These are phyloP conservation scores for Plagodis dolabraria DNA, from an alignment of 2,888 invertebrate species.

Conservation along the genomic window DNA sequence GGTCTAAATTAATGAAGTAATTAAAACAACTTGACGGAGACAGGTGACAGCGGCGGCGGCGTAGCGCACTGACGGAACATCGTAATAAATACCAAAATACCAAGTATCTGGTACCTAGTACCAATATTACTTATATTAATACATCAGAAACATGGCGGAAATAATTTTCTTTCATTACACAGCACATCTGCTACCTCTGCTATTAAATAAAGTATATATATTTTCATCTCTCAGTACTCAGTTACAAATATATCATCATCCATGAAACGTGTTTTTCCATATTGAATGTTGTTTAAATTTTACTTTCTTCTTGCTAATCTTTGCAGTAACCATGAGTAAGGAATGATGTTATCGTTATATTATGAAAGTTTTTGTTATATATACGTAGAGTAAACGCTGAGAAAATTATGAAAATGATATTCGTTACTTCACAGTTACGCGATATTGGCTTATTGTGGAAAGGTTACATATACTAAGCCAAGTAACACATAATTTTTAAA, in stretches of 20 bases:
- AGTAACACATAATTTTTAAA: no score
- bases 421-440: background rate
- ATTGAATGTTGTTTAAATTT: no score
- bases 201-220: background rate
- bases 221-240: background rate
- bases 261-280: no score
- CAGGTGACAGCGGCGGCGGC: background rate
- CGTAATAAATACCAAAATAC: background rate
- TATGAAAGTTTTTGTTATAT: no score
- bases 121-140: background rate
- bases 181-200: background rate
- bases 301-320: no score
- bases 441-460: no score
- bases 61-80: no score
- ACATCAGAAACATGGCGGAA: background rate
- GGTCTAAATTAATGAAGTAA: slow-evolving; percentile 56
- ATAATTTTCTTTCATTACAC: background rate
- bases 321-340: no score
- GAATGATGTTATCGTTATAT: no score
- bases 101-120: background rate
- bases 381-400: background rate
- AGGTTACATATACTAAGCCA: no score
- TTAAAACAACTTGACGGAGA: slow-evolving; percentile 28
- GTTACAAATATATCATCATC: no score
- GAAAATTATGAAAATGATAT: background rate